Conservation (phyloP, 2,888 invertebrate genomes). For the Yponomeuta malinellus region DNA sequence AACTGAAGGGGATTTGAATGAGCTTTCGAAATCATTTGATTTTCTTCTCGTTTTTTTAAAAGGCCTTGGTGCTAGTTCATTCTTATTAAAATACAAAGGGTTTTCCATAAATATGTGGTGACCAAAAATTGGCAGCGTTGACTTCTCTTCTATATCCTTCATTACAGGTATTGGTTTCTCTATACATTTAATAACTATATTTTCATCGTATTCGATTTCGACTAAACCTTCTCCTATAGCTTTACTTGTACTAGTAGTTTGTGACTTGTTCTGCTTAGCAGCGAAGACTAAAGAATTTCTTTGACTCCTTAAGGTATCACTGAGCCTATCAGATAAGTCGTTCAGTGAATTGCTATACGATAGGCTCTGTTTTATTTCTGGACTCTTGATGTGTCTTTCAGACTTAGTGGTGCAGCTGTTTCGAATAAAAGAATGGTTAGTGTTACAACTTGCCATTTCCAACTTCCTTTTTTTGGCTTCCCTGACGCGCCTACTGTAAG, state of each 20-base stretch:
- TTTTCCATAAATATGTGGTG: constrained; percentile 67
- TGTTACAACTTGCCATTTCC: constrained; percentile 53
- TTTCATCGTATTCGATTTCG: constrained; percentile 74
- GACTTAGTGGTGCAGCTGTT: constrained; percentile 58
- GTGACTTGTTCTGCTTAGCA: constrained; percentile 26
- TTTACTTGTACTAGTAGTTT: constrained; percentile 55
- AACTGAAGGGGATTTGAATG: constrained; percentile 63
- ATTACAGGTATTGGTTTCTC: constrained; percentile 49
- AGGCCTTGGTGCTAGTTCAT: constrained; percentile 47
- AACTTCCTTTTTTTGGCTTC: constrained; percentile 68
- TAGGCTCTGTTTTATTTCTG: constrained; percentile 39
- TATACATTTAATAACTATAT: constrained; percentile 57
- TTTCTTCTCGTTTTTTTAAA: constrained; percentile 64
- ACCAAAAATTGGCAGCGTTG: constrained; percentile 68
- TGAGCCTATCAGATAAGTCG: constrained; percentile 56
- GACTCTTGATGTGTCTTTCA: constrained; percentile 49
- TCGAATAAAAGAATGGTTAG: constrained; percentile 38
- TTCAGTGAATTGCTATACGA: constrained; percentile 58
- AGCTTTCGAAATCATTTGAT: constrained; percentile 65
- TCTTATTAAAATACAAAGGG: constrained; percentile 68
- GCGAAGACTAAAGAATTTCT: constrained; percentile 43
- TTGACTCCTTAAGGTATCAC: constrained; percentile 39
- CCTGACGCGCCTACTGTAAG: constrained; percentile 63
- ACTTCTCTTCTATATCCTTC: constrained; percentile 45
- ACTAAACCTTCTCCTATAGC: constrained; percentile 68